These are phyloP conservation scores for Phortica magna DNA, from an alignment of 2,888 invertebrate genomes.

Conservation along the genomic window DNA sequence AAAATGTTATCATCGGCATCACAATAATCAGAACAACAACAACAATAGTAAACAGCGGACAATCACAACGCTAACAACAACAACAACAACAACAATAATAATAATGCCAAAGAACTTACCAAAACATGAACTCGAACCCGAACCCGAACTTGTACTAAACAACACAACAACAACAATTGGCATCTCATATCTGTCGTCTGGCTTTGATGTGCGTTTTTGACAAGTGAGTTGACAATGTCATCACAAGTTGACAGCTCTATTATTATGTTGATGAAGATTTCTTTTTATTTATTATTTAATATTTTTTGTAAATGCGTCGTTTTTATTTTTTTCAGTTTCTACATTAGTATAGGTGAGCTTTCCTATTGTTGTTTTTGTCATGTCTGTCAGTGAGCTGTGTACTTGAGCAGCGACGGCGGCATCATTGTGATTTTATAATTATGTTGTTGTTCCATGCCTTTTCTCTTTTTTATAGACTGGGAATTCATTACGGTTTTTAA, in stretches of 20 bases:
- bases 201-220: slow-evolving; percentile 76
- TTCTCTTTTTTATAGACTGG: no score
- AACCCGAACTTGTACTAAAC: slow-evolving; percentile 48
- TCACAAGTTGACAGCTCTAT: slow-evolving; percentile 76
- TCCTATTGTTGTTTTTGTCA: neutral
- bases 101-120: slow-evolving; percentile 45
- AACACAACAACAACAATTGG: slow-evolving; percentile 41
- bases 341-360: neutral
- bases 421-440: neutral
- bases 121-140: slow-evolving; percentile 25
- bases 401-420: neutral
- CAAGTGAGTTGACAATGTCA: slow-evolving; percentile 78
- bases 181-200: slow-evolving; percentile 67
- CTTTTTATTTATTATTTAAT: slow-evolving; percentile 20
- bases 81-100: slow-evolving; percentile 41
- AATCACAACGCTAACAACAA: slow-evolving; percentile 63
- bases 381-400: no score
- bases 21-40: slow-evolving; percentile 30
- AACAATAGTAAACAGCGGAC: slow-evolving; percentile 48
- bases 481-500: no score
- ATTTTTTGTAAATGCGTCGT: neutral
- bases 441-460: neutral
- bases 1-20: slow-evolving; percentile 17
- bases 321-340: neutral
- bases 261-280: slow-evolving; percentile 52